These are phyloP conservation scores for Acropternis orthonyx DNA, from an alignment of 2,797 vertebrate genomes.

Conservation along the genomic window DNA sequence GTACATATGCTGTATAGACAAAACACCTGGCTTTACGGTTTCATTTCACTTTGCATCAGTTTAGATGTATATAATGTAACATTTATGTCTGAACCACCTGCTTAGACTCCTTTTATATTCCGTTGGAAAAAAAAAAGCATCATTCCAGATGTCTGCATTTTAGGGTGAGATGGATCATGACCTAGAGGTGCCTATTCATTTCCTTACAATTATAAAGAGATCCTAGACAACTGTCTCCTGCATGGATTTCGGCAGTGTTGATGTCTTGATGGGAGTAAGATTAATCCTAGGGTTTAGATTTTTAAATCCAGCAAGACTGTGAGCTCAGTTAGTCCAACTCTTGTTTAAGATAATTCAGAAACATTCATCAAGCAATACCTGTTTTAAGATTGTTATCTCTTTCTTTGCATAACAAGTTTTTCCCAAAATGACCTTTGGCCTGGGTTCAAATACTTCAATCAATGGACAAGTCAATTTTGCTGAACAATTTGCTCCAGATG, in stretches of 20 bases:
- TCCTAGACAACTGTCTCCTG: background rate
- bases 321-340: background rate
- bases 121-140: background rate
- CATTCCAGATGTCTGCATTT: background rate
- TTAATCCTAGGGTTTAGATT: background rate
- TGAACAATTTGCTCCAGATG: background rate
- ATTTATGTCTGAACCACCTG: background rate
- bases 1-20: background rate
- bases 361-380: background rate
- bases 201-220: background rate
- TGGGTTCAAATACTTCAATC: background rate
- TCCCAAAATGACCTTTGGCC: background rate
- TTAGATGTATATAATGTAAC: background rate
- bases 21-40: slow-evolving; percentile 25
- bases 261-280: background rate
- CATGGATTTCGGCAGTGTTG: background rate
- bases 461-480: background rate
- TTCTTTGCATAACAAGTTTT: background rate
- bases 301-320: background rate
- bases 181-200: background rate
- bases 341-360: background rate
- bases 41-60: background rate
- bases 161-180: background rate
- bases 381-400: background rate
- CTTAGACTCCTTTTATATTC: slow-evolving; percentile 4